Percentiles rank a stretch among this genome's conserved stretches.
phyloP scores from a whole-genome alignment of 2,797 vertebrate genomes.

The Potorous gilbertii region DNA sequence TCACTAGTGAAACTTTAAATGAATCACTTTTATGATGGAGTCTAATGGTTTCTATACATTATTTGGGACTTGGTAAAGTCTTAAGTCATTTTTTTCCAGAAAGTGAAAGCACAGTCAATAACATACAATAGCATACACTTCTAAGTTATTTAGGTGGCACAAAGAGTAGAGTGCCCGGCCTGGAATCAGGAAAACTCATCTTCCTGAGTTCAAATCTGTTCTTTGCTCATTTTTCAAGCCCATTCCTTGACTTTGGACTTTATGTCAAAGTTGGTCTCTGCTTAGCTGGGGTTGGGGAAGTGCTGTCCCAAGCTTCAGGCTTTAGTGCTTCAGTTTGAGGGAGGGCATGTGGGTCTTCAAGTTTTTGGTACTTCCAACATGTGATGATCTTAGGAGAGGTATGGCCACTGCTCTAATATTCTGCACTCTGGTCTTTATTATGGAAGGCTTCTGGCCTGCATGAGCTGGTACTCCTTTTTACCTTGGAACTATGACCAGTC shows the following conservation, averaged over 20 bases:
- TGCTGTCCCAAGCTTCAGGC: neutral
- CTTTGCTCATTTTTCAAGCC: neutral
- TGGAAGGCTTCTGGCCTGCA: too few relatives aligned
- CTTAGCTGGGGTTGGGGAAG: neutral
- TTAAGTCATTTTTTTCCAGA: neutral
- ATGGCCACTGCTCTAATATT: neutral
- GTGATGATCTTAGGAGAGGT: neutral
- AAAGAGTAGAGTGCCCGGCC: neutral
- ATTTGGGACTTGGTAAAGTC: neutral
- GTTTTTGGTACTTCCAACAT: neutral
- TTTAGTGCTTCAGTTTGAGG: neutral
- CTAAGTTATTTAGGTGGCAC: neutral
- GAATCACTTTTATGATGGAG: neutral
- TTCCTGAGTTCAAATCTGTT: neutral
- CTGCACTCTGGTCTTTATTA: neutral
- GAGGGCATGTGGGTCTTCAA: neutral
- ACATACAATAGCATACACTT: neutral
- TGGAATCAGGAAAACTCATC: neutral
- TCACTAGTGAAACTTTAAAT: constrained; percentile 35
- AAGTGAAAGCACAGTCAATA: neutral
- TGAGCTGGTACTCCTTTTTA: neutral
- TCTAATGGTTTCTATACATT: neutral
- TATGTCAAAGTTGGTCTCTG: neutral
- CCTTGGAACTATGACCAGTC: neutral
- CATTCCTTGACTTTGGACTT: neutral